Conservation (phyloP, 2,113 vertebrate genomes). For the Chaetorhynchus papuensis region DNA sequence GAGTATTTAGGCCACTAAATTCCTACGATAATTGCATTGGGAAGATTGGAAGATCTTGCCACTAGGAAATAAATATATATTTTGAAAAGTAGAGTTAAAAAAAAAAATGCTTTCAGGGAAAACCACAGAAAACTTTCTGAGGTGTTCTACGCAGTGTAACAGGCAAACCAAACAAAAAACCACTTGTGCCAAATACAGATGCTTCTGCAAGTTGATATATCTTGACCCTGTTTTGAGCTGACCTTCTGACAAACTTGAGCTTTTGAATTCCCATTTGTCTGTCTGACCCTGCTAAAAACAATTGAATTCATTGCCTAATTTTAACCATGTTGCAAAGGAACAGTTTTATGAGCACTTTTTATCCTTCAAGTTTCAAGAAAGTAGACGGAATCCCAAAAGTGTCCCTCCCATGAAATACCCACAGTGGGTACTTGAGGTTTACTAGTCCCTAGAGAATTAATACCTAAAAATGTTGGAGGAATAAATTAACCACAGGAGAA, state of each 20-base stretch:
- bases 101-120: background rate
- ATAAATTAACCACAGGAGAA: background rate
- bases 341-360: background rate
- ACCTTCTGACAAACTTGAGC: background rate
- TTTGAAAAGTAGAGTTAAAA: background rate
- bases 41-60: background rate
- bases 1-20: background rate
- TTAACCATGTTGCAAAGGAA: background rate
- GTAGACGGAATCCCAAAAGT: background rate
- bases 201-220: background rate
- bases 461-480: background rate
- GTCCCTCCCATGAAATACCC: background rate
- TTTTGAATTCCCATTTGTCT: background rate
- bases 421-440: background rate
- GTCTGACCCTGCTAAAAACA: background rate
- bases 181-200: background rate
- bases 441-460: background rate
- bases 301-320: background rate
- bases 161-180: background rate
- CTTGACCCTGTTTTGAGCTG: background rate
- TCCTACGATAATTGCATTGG: background rate
- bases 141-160: background rate
- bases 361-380: background rate
- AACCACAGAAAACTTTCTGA: background rate
- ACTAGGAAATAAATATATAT: background rate